These are phyloP conservation scores for Plemyria rubiginata DNA, from an alignment of 2,888 invertebrate genomes.

Conservation along the genomic window DNA sequence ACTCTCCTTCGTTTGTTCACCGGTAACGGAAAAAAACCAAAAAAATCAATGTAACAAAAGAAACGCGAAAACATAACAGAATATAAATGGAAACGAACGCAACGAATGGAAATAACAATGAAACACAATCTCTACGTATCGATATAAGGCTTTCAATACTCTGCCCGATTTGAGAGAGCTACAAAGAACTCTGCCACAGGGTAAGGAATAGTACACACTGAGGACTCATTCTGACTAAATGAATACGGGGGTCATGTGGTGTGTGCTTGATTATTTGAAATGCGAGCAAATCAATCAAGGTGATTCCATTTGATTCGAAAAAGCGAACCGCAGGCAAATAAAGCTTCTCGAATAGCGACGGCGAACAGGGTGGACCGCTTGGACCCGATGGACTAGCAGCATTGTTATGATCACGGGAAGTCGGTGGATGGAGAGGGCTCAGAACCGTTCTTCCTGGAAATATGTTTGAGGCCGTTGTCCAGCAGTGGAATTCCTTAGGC, in stretches of 20 bases:
- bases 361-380: too few species aligned
- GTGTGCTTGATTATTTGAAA: background rate
- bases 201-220: background rate
- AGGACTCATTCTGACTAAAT: background rate
- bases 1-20: background rate
- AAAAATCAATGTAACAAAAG: conserved; percentile 17
- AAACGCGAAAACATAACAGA: conserved; percentile 19
- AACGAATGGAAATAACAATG: conserved; percentile 39
- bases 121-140: conserved; percentile 32
- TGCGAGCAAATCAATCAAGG: background rate
- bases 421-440: too few species aligned
- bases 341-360: too few species aligned
- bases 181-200: conserved; percentile 28
- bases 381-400: too few species aligned
- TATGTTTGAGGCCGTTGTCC: too few species aligned
- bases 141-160: conserved; percentile 17
- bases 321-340: background rate
- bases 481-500: too few species aligned
- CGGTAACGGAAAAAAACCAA: background rate
- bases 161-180: conserved; percentile 21
- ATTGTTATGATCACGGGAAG: too few species aligned
- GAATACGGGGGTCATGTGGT: background rate
- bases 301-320: too few species aligned
- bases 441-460: too few species aligned
- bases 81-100: conserved; percentile 25